Base-by-base conservation (phyloP, 2,888 invertebrate species). In the Automeris io region DNA sequence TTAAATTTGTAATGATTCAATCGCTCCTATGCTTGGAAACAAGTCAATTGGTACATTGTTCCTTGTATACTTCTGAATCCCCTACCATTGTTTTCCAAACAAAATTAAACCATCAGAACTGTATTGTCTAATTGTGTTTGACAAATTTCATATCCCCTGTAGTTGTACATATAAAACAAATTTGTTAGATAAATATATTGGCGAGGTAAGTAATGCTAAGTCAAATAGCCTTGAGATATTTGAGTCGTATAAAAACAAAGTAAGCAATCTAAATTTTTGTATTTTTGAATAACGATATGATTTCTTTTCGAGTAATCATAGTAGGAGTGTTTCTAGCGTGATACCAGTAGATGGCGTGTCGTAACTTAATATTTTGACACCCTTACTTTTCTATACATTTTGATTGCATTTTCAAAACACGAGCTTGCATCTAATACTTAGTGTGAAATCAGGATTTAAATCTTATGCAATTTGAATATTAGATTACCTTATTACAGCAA, bases 1-100 rank as follows among this genome's bases (percentile, higher is more conserved):
- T 79, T 74, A 78, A 81, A 77, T 71, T 72, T 79, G 63, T 65
- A 79, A 70, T 67, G 59, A 64, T 73, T 72, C 77, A 70, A 72
- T 72, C 61, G 67, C 37, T n/a, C n/a, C n/a, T 52, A 39, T 78
- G 67, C 74, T 46, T 44, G 62, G 77, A 70, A 77, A 78, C 65
- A 51, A 70, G 67, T 76, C 68, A 68, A 75, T 78, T 68, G 61
- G 46, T 53, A 49, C 48, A 19, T 26, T 34, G 22, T 16, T 47
- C 42, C 52, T 40, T 43, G 3, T 29, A 34, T 5, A 16, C 3
- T 16, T n/a, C 29, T 8, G 12, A 23, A 8, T 16, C 11, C 29
- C 37, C 8, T 37, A 37, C 37, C 18, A 37, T 18, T 32, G 7
- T 31, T 18, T n/a, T 16, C 16, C 16, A 8, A 16, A n/a, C 5